Evolutionary conservation across 1,140 invertebrate species (phyloP), one percentile per base, ranked within the genome.

Genomic region (Orchesella cincta): DNA sequence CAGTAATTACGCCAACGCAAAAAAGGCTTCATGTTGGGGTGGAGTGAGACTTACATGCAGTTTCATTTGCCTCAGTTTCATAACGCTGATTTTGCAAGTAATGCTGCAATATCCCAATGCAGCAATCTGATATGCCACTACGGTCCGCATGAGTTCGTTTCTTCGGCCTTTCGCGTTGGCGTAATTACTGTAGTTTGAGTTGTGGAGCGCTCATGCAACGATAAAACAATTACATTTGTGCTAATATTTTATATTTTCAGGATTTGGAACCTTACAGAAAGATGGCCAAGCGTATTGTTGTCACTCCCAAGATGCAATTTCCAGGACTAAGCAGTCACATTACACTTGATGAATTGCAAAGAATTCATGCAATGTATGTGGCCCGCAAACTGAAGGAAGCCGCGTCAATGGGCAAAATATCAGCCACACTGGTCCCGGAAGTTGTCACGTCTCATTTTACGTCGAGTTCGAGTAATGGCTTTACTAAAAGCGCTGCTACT

Each of bases 101-200:
- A 64, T 0, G 39, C 51, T 33, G 57, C 74, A n/a, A 75, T 64
- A n/a, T 75, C 74, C 74, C 52, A 64, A 33, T 23, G 34, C 35
- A 23, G 28, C 51, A n/a, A 29, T 62, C 54, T 20, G 54, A 20
- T 23, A 28, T 18, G n/a, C 35, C 35, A 28, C 46, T 34, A 39
- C 31, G 26, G 12, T 67, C 57, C 8, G n/a, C 74, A 36, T 75
- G 51, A 28, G 57, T 34, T 46, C 75, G 62, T 28, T 76, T 76
- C 1, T 16, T n/a, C 0, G 75, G 64, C 67, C 64, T 67, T 16
- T 67, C 20, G n/a, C n/a, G n/a, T n/a, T n/a, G n/a, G n/a, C n/a
- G n/a, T n/a, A n/a, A n/a, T n/a, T n/a, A n/a, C n/a, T n/a, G n/a
- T n/a, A n/a, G n/a, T n/a, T n/a, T n/a, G n/a, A n/a, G n/a, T n/a